Conservation (phyloP, 2,797 vertebrate species). For the Acipenser transmontanus region DNA sequence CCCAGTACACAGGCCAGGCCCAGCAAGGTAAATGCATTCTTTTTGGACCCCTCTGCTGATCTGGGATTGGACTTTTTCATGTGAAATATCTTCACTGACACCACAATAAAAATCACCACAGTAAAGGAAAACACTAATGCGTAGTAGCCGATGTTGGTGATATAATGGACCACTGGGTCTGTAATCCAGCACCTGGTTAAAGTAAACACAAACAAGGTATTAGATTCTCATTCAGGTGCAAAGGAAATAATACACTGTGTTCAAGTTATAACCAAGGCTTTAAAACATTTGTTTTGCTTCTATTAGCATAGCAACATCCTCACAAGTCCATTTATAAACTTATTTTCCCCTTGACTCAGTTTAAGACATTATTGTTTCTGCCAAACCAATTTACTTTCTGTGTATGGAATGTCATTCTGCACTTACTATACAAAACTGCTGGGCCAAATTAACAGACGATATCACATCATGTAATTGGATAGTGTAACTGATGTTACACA, state of each 20-base stretch:
- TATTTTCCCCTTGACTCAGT: too few relatives aligned
- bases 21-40: constrained; percentile 27
- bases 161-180: constrained; percentile 34
- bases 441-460: too few relatives aligned
- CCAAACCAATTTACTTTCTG: too few relatives aligned
- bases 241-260: background rate
- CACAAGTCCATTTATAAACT: too few relatives aligned
- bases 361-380: too few relatives aligned
- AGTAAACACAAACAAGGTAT: background rate
- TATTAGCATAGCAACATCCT: too few relatives aligned
- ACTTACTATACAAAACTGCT: too few relatives aligned
- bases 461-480: too few relatives aligned
- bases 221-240: background rate
- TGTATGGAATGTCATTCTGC: too few relatives aligned
- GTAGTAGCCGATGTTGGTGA: constrained; percentile 56
- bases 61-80: constrained; percentile 10
- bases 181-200: constrained; percentile 54
- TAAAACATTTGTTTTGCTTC: too few relatives aligned
- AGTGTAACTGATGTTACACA: too few relatives aligned
- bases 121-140: constrained; percentile 51
- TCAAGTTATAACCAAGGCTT: too few relatives aligned
- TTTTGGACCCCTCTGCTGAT: background rate
- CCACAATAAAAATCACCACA: constrained; percentile 37
- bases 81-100: constrained; percentile 36
- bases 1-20: constrained; percentile 53